Base-by-base conservation (phyloP, 1,140 invertebrate species). In the Teleopsis dalmanni region DNA sequence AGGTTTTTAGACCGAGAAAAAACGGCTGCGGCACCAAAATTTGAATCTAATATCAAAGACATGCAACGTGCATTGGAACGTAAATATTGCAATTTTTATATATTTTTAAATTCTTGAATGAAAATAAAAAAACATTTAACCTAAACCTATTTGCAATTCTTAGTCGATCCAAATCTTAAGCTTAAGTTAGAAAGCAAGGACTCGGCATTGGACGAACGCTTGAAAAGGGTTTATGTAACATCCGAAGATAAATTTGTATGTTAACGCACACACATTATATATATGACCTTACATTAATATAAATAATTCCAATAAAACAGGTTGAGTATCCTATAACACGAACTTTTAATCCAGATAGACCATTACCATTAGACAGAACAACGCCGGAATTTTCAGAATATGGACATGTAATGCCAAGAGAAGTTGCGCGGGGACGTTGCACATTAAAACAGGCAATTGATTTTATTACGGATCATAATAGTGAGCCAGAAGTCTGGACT, bases 221-320 rank as follows among this genome's bases (percentile, higher is more conserved):
- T 87, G 35, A 84, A 81, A 69, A 64, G 79, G 59, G 78, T 87
- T 70, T 86, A 78, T 77, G 79, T 87, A 62, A 77, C 74, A 18
- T 85, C 84, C 2, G 44, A 73, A 51, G 75, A 76, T 67, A 47
- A 56, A 53, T 69, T 60, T 62, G 65, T 68, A 54, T 46, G 62
- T 63, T 56, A 38, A 25, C 48, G 18, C n/a, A n/a, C n/a, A n/a
- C n/a, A n/a, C n/a, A 31, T 31, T 31, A 31, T 9, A n/a, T n/a
- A n/a, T n/a, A n/a, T n/a, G n/a, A n/a, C n/a, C n/a, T n/a, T n/a
- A 11, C n/a, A 40, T 33, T 26, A 41, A 33, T 25, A 29, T 10
- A 21, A 19, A 18, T 31, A 5, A 5, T 38, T 31, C 25, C 19
- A 21, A 11, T 34, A 27, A 10, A 27, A 25, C n/a, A 46, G 57